These are phyloP conservation scores for Xenopus laevis DNA, from an alignment of 2,113 vertebrate genomes.

Conservation along the genomic window DNA sequence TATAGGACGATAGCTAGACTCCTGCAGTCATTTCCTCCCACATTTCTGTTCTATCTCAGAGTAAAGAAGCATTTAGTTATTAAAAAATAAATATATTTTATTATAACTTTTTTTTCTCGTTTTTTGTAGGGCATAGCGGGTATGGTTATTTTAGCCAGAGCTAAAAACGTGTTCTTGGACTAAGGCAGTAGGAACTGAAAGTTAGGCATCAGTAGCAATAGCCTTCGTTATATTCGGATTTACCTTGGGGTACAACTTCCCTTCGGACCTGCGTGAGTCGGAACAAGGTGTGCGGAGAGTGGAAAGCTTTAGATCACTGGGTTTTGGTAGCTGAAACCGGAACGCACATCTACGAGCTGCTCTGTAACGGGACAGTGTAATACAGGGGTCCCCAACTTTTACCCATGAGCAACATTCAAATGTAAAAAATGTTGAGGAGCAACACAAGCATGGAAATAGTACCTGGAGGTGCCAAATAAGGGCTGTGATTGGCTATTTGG, in stretches of 20 bases:
- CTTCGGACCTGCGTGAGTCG: constrained; percentile 64
- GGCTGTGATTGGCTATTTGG: too few species aligned
- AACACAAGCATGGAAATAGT: too few species aligned
- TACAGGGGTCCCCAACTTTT: too few species aligned
- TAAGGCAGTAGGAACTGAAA: constrained; percentile 35
- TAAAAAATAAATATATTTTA: neutral
- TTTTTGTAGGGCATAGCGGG: neutral
- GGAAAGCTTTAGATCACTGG: neutral
- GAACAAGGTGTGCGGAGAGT: neutral
- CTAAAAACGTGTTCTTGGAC: too few species aligned
- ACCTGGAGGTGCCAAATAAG: too few species aligned
- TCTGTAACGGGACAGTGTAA: constrained; percentile 54
- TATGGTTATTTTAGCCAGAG: too few species aligned
- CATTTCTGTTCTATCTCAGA: neutral
- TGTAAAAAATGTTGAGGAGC: too few species aligned
- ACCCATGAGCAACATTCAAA: too few species aligned
- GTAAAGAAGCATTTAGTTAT: neutral
- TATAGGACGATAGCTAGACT: neutral
- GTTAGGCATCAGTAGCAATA: constrained; percentile 68
- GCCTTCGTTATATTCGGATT: constrained; percentile 61
- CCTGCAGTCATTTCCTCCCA: neutral
- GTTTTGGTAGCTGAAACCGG: constrained; percentile 53
- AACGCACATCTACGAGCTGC: constrained; percentile 65
- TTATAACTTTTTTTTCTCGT: neutral
- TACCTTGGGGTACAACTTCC: constrained; percentile 61